Base-by-base conservation (phyloP, 2,888 invertebrate genomes). In the Ephialtes manifestator region DNA sequence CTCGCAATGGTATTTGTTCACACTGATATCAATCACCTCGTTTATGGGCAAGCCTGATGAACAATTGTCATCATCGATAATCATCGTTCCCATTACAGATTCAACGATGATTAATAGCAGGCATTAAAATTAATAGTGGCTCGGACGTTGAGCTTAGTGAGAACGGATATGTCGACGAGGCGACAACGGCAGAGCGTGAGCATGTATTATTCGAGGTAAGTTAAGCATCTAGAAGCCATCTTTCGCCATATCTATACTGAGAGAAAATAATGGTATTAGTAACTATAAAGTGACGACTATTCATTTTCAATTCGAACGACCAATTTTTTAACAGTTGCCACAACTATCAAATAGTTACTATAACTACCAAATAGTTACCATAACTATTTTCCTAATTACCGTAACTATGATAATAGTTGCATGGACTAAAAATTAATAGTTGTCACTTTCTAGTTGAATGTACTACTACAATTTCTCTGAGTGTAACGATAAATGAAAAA, bases 71-170 rank as follows among this genome's bases (percentile, higher is more conserved):
- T 31, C 60, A 31, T 63, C 35, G 35, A 76, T 76, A 63, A 31
- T 28, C 48, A 48, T 74, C 53, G 24, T 53, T 11, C 31, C n/a
- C 60, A 46, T 60, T 55, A 20, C 58, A 18, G 60, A 13, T 70
- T 46, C 43, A 55, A 7, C 15, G 43, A 58, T 70, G 46, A 77
- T 71, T 55, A 72, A 82, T 71, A 28, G 31, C 46, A 63, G 24
- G 18, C 39, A 35, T 82, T 71, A 58, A 4, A 48, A 72, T 77
- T 77, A 68, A 77, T 77, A 24, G 72, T 18, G 15, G 4, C 5
- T 11, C 53, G 35, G 53, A 13, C 4, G 20, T 72, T n/a, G 72
- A 24, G 55, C 24, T 43, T 58, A 31, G 58, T 13, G 15, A 58
- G 58, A 5, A 58, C 11, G 58, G 58, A 58, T 28, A 35, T 18